Evolutionary conservation across 2,888 invertebrate species (phyloP).

Genomic region (Heliconius erato): DNA sequence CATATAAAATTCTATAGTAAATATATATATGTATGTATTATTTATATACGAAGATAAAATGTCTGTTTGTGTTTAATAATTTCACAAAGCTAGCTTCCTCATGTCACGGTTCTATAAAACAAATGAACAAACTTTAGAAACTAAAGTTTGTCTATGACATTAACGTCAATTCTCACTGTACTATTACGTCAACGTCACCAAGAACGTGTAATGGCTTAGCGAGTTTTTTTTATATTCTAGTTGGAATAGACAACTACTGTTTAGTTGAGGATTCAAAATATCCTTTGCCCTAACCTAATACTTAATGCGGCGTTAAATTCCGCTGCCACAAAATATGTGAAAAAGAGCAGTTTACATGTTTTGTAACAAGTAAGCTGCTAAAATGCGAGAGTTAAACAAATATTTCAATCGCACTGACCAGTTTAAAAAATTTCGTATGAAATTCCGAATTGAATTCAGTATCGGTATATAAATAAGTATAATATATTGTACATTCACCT

Average conservation of each 20-base stretch:
- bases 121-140: background rate
- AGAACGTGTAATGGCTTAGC: background rate
- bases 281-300: too few species aligned
- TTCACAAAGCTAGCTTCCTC: background rate
- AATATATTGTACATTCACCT: background rate
- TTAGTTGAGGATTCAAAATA: too few species aligned
- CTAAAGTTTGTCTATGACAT: background rate
- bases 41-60: background rate
- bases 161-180: conserved; percentile 2
- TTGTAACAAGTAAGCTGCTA: too few species aligned
- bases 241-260: too few species aligned
- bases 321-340: background rate
- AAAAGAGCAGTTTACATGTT: too few species aligned
- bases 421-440: background rate
- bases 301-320: background rate
- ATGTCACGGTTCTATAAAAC: background rate
- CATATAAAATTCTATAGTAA: background rate
- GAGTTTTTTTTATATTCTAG: background rate
- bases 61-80: background rate
- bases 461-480: background rate
- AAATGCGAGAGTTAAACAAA: background rate
- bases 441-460: background rate
- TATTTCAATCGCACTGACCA: background rate
- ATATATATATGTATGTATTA: background rate
- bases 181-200: background rate